phyloP scores from a whole-genome alignment of 2,888 invertebrate genomes.

The Drosophila dives region DNA sequence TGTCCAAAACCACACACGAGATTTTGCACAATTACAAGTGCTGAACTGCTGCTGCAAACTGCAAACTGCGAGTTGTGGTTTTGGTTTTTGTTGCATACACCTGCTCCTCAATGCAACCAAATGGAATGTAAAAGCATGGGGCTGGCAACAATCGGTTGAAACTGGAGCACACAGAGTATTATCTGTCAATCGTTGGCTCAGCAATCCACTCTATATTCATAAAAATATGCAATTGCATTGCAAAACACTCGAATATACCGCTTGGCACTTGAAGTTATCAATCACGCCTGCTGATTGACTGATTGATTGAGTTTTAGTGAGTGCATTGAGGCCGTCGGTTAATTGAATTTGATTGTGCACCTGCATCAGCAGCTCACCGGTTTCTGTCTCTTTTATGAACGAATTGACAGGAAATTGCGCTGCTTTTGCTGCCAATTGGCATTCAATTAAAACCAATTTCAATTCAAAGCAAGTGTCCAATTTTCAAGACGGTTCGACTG shows the following conservation, averaged over 20 bases:
- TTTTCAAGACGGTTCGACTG: neutral
- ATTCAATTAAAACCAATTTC: slow-evolving; percentile 67
- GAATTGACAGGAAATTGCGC: slow-evolving; percentile 66
- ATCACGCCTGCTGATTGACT: slow-evolving; percentile 8
- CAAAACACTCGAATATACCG: neutral
- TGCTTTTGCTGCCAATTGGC: slow-evolving; percentile 55
- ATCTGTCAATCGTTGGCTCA: neutral
- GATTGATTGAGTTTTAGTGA: slow-evolving; percentile 6
- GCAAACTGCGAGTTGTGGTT: neutral
- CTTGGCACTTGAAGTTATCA: slow-evolving; percentile 1
- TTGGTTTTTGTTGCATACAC: neutral
- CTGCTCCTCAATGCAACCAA: neutral
- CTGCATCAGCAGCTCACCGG: slow-evolving; percentile 40
- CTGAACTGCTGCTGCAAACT: neutral
- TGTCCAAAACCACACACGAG: slow-evolving; percentile 32
- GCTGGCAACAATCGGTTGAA: neutral
- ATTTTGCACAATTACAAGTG: slow-evolving; percentile 13
- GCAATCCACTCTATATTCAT: neutral
- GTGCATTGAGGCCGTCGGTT: slow-evolving; percentile 30
- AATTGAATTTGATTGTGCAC: slow-evolving; percentile 60
- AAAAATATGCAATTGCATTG: neutral
- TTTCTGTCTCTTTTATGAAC: slow-evolving; percentile 31
- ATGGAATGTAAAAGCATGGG: neutral
- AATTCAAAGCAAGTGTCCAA: slow-evolving; percentile 21
- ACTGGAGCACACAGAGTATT: neutral